Evolutionary conservation across 2,888 invertebrate species (phyloP).

Genomic region (Chrysolina americana): DNA sequence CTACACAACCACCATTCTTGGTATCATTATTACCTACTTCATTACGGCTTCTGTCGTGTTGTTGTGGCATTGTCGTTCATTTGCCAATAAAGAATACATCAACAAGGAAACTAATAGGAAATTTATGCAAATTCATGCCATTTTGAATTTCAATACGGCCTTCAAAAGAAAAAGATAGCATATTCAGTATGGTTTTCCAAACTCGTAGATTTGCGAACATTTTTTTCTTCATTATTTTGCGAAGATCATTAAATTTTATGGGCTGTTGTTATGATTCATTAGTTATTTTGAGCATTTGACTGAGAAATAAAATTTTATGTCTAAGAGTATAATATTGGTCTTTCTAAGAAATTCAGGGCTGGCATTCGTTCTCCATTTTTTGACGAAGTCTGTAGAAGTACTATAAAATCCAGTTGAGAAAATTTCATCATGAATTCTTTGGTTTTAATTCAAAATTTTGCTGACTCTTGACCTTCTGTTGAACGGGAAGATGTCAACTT

Average conservation of each 20-base stretch:
- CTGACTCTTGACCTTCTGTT: too few species aligned
- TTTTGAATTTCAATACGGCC: slow-evolving; percentile 38
- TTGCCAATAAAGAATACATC: slow-evolving; percentile 23
- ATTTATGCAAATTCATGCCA: slow-evolving; percentile 35
- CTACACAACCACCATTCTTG: neutral
- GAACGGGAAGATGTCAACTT: too few species aligned
- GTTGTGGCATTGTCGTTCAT: slow-evolving; percentile 6
- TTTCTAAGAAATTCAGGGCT: neutral
- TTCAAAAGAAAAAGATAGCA: slow-evolving; percentile 27
- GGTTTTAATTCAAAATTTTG: too few species aligned
- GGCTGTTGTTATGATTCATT: slow-evolving; percentile 4
- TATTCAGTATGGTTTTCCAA: slow-evolving; percentile 13
- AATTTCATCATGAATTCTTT: too few species aligned
- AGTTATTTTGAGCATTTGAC: slow-evolving; percentile 1
- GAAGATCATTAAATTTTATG: neutral
- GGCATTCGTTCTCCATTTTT: neutral
- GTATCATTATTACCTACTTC: neutral
- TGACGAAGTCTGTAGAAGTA: neutral
- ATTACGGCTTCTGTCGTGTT: neutral
- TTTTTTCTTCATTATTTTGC: neutral
- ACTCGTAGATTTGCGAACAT: slow-evolving; percentile 20
- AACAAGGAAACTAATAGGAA: slow-evolving; percentile 33
- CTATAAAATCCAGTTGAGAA: neutral
- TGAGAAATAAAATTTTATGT: neutral
- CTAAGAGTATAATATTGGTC: neutral